These are phyloP conservation scores for Neolamprologus variostigma DNA, from an alignment of 2,113 vertebrate species.

Conservation along the genomic window DNA sequence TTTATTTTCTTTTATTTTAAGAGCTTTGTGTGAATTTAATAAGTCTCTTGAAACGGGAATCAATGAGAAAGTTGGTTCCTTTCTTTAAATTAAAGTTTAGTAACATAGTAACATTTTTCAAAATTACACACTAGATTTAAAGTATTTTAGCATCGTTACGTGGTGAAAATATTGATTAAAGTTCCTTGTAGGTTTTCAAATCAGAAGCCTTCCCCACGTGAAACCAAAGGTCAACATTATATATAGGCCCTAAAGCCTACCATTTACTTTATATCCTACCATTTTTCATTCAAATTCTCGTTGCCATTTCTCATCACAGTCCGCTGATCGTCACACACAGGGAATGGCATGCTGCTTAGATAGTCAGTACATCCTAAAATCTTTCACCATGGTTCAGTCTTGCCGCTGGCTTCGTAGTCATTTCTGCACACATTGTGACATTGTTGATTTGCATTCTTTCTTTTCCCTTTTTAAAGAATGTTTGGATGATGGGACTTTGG, in stretches of 20 bases:
- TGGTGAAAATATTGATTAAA: neutral
- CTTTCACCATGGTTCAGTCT: conserved; percentile 19
- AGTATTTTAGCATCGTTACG: neutral
- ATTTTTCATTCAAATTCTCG: conserved; percentile 5
- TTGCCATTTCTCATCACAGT: neutral
- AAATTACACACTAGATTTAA: neutral
- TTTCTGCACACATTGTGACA: conserved; percentile 44
- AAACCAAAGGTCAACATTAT: conserved; percentile 62
- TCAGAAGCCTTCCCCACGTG: conserved; percentile 19
- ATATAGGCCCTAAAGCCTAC: conserved; percentile 36
- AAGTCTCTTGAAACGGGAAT: neutral
- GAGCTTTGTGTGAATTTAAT: neutral
- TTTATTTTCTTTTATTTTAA: neutral
- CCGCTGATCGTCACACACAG: neutral
- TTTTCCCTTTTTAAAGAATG: neutral
- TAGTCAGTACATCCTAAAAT: neutral
- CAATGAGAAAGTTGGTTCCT: neutral
- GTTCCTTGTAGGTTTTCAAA: conserved; percentile 1
- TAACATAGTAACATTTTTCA: neutral
- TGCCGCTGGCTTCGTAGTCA: conserved; percentile 36
- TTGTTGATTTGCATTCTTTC: conserved; percentile 24
- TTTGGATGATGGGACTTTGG: conserved; percentile 29
- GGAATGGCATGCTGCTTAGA: conserved; percentile 3
- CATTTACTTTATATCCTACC: neutral
- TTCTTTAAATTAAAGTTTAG: neutral